A percentile compares a stretch with the other conserved stretches of the same genome.
Conservation (phyloP, 1,140 invertebrate species). For the Anastrepha ludens region DNA sequence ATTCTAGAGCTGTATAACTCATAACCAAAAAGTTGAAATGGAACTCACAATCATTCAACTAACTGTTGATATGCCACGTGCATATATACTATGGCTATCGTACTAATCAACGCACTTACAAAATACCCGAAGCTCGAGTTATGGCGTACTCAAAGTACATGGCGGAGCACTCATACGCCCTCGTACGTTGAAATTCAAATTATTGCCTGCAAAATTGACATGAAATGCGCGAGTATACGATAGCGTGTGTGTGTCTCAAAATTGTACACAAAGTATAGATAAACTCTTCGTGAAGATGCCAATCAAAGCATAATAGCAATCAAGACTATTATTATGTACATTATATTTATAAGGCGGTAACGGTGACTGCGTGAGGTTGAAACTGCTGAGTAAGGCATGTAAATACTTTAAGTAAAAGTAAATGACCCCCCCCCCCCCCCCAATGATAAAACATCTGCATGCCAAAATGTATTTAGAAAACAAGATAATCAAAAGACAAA, state of each 20-base stretch:
- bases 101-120: background rate
- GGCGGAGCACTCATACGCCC: constrained; percentile 19
- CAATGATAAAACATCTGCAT: background rate
- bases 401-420: background rate
- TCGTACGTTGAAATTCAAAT: background rate
- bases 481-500: background rate
- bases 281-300: constrained; percentile 6
- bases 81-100: background rate
- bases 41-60: background rate
- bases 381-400: background rate
- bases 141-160: background rate
- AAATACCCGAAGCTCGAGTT: too few species aligned
- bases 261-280: background rate
- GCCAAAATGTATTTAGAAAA: constrained; percentile 28
- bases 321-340: constrained; percentile 7
- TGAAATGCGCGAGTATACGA: background rate
- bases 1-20: too few species aligned
- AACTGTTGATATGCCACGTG: background rate
- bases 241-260: background rate
- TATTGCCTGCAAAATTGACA: background rate
- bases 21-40: background rate
- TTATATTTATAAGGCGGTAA: constrained; percentile 13
- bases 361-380: background rate
- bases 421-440: too few species aligned
- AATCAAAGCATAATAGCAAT: constrained; percentile 31